These are phyloP conservation scores for Eupeodes luniger DNA, from an alignment of 2,888 invertebrate species.

Conservation along the genomic window DNA sequence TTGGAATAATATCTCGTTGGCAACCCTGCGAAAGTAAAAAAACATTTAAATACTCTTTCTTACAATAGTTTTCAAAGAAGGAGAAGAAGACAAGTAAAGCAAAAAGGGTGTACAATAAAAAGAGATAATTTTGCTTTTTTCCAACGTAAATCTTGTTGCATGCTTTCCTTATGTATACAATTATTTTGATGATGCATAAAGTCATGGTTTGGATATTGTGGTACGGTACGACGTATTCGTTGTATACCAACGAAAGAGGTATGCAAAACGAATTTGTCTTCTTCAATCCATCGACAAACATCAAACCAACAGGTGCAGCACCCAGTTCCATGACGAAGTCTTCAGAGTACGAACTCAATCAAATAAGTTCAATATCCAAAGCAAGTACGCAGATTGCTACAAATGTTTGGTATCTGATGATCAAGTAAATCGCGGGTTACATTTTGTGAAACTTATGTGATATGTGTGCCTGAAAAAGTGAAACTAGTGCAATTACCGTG, in stretches of 20 bases:
- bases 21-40: not conserved
- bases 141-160: conserved; percentile 1
- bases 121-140: conserved; percentile 8
- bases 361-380: conserved; percentile 10
- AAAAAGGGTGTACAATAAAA: conserved; percentile 23
- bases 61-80: not conserved
- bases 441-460: conserved; percentile 16
- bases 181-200: conserved; percentile 46
- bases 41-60: not conserved
- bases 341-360: conserved; percentile 2
- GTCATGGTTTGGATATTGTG: conserved; percentile 6
- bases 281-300: conserved; percentile 56
- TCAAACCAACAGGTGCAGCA: conserved; percentile 56
- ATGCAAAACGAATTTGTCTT: conserved; percentile 52
- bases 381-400: not conserved
- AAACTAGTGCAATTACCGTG: conserved; percentile 19
- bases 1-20: not conserved
- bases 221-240: not conserved
- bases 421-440: not conserved
- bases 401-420: not conserved
- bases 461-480: conserved; percentile 3
- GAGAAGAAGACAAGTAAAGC: not conserved
- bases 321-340: conserved; percentile 30
- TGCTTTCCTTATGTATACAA: conserved; percentile 1
- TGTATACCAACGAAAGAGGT: conserved; percentile 5